A percentile compares a stretch with the other conserved stretches of the same genome.
Evolutionary conservation across 2,888 invertebrate species (phyloP).

Genomic region (Chalcosyrphus nemorum): DNA sequence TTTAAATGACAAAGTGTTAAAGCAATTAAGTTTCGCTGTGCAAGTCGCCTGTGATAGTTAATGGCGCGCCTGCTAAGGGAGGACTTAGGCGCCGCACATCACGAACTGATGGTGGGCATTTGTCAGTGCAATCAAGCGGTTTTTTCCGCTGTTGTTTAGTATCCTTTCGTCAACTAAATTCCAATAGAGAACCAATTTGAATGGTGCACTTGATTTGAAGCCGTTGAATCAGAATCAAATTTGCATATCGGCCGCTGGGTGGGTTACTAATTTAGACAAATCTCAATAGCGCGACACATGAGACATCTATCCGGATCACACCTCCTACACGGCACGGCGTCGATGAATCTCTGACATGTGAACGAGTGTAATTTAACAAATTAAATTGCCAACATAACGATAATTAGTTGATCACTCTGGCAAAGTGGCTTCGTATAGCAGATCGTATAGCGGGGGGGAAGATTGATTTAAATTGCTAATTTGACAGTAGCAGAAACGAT

Average conservation of each 20-base stretch:
- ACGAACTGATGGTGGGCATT: constrained; percentile 3
- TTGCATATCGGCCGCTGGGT: constrained; percentile 62
- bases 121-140: constrained; percentile 65
- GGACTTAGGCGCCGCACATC: constrained; percentile 60
- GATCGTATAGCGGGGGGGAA: too few relatives aligned
- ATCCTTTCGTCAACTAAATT: constrained; percentile 25
- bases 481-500: constrained; percentile 67
- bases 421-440: constrained; percentile 34
- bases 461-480: constrained; percentile 72
- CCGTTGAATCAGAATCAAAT: constrained; percentile 42
- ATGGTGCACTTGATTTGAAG: constrained; percentile 23
- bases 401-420: constrained; percentile 62
- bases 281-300: constrained; percentile 34
- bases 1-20: constrained; percentile 72
- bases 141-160: too few relatives aligned
- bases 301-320: constrained; percentile 53
- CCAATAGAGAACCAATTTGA: constrained; percentile 22
- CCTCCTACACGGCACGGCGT: constrained; percentile 49
- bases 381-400: constrained; percentile 72
- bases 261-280: constrained; percentile 64
- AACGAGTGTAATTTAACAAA: constrained; percentile 70
- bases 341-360: constrained; percentile 47
- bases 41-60: constrained; percentile 40
- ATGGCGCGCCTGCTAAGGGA: constrained; percentile 38
- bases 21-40: constrained; percentile 65